These are phyloP conservation scores for Takifugu ocellatus DNA, from an alignment of 2,797 vertebrate species.

Conservation along the genomic window DNA sequence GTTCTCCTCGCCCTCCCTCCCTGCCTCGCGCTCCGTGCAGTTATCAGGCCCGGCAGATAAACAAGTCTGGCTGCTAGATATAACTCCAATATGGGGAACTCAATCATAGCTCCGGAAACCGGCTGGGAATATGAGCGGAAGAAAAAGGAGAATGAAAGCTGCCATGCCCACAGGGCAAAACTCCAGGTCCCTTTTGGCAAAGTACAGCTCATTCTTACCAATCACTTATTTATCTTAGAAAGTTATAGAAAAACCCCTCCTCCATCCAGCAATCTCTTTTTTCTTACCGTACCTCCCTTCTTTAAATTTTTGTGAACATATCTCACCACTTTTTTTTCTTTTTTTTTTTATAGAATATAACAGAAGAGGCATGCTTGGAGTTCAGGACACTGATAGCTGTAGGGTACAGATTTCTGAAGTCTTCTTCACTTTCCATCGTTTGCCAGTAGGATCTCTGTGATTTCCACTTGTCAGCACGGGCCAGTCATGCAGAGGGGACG, in stretches of 20 bases:
- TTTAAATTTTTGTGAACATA: conserved; percentile 46
- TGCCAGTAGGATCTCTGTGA: conserved; percentile 68
- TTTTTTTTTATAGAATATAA: conserved; percentile 44
- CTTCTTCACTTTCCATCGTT: conserved; percentile 65
- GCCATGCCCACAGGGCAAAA: conserved; percentile 73
- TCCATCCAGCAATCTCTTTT: conserved; percentile 41
- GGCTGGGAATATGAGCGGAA: conserved; percentile 63
- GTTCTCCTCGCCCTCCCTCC: conserved; percentile 45
- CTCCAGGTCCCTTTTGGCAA: conserved; percentile 70
- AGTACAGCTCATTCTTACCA: conserved; percentile 61
- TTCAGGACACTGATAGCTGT: conserved; percentile 69
- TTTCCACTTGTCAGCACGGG: conserved; percentile 73
- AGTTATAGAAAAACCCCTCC: conserved; percentile 28
- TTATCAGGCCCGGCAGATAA: conserved; percentile 74
- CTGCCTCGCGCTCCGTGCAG: conserved; percentile 47
- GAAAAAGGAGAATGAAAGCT: conserved; percentile 74
- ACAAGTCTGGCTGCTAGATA: conserved; percentile 74
- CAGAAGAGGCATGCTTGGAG: conserved; percentile 38
- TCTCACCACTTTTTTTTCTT: conserved; percentile 33
- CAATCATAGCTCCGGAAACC: conserved; percentile 72
- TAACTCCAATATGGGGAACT: conserved; percentile 78
- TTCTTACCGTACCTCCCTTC: conserved; percentile 4
- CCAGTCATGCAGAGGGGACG: conserved; percentile 71
- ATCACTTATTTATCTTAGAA: conserved; percentile 71
- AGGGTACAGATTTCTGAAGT: conserved; percentile 69